Percentiles rank a stretch among this genome's conserved stretches.
Conservation (phyloP, 2,797 vertebrate genomes). For the Acestrorhynchus altus region DNA sequence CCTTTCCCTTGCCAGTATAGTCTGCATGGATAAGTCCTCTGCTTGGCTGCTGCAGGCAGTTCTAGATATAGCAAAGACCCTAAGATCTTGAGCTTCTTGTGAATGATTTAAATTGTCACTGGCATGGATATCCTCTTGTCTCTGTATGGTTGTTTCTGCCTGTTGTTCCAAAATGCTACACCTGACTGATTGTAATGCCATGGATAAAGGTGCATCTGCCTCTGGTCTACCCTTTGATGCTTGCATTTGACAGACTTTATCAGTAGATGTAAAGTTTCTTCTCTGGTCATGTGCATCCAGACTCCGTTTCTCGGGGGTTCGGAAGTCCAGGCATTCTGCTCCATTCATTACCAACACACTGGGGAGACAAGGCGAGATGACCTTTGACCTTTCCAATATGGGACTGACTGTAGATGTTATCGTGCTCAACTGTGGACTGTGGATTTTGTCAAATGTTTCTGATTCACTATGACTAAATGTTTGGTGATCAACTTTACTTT, state of each 20-base stretch:
- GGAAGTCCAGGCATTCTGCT: slow-evolving; percentile 78
- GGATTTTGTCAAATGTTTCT: slow-evolving; percentile 57
- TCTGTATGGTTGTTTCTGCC: slow-evolving; percentile 74
- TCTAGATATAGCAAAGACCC: slow-evolving; percentile 71
- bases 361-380: slow-evolving; percentile 66
- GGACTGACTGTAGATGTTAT: slow-evolving; percentile 62
- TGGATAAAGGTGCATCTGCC: slow-evolving; percentile 71
- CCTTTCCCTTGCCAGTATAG: slow-evolving; percentile 75
- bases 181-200: slow-evolving; percentile 68
- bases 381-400: slow-evolving; percentile 63
- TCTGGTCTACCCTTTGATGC: slow-evolving; percentile 74
- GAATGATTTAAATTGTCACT: slow-evolving; percentile 64
- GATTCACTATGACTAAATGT: slow-evolving; percentile 55
- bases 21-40: slow-evolving; percentile 83
- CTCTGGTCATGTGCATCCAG: slow-evolving; percentile 69
- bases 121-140: slow-evolving; percentile 64
- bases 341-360: slow-evolving; percentile 81
- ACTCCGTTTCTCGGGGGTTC: slow-evolving; percentile 75
- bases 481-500: slow-evolving; percentile 62
- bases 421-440: slow-evolving; percentile 58
- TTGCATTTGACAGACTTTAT: slow-evolving; percentile 68
- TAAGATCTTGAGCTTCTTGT: slow-evolving; percentile 71
- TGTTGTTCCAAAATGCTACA: slow-evolving; percentile 69
- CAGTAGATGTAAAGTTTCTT: slow-evolving; percentile 67
- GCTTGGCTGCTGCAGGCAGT: slow-evolving; percentile 76